Conservation (phyloP, 2,797 vertebrate species). For the Cichlasoma orientale region DNA sequence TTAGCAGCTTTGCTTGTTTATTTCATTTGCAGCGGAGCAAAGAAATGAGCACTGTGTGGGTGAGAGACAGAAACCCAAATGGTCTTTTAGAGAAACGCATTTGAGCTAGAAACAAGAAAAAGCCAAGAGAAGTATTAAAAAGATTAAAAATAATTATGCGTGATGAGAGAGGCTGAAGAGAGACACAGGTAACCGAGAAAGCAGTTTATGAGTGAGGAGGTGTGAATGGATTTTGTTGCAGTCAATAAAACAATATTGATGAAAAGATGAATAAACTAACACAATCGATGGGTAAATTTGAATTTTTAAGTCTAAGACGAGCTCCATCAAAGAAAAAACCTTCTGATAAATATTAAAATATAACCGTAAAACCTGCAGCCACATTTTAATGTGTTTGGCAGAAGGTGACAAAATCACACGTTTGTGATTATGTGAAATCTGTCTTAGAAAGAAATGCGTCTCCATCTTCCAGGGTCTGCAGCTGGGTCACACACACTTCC, state of each 20-base stretch:
- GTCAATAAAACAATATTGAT: background rate
- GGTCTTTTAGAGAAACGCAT: background rate
- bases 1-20: slow-evolving; percentile 8
- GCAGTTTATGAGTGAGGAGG: background rate
- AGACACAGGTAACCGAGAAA: slow-evolving; percentile 2
- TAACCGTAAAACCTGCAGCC: background rate
- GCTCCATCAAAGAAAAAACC: background rate
- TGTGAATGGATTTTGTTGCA: background rate
- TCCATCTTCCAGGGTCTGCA: slow-evolving; percentile 30
- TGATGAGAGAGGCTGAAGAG: slow-evolving; percentile 4
- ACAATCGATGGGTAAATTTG: background rate
- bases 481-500: slow-evolving; percentile 33
- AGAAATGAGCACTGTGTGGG: background rate
- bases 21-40: slow-evolving; percentile 25
- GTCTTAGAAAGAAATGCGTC: slow-evolving; percentile 19
- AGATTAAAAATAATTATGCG: background rate
- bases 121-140: background rate
- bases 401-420: slow-evolving; percentile 21
- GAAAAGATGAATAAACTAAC: background rate
- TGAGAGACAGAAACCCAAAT: background rate
- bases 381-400: slow-evolving; percentile 14
- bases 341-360: slow-evolving; percentile 11
- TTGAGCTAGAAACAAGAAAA: background rate
- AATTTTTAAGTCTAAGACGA: background rate
- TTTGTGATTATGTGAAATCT: slow-evolving; percentile 44